A percentile compares a stretch with the other conserved stretches of the same genome.
These are phyloP conservation scores for Drosophila truncata DNA, from an alignment of 1,140 invertebrate species.

Conservation along the genomic window DNA sequence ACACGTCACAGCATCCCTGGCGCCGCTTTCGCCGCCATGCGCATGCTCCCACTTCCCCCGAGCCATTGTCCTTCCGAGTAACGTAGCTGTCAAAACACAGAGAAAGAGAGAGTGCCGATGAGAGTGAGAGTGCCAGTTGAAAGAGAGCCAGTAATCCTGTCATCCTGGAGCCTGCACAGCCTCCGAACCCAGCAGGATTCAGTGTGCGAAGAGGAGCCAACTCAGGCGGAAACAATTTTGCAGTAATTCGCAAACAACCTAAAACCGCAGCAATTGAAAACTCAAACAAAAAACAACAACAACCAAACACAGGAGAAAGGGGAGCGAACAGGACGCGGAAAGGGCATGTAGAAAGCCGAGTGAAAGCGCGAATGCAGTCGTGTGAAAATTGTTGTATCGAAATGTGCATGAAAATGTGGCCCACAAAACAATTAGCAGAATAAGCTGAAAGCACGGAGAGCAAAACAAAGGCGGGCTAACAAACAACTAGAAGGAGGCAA, in stretches of 20 bases:
- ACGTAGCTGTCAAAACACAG: slow-evolving; percentile 59
- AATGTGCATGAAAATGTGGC: slow-evolving; percentile 65
- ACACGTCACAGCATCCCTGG: slow-evolving; percentile 65
- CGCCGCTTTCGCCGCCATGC: slow-evolving; percentile 37
- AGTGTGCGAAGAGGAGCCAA: slow-evolving; percentile 59
- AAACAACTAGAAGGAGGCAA: slow-evolving; percentile 1
- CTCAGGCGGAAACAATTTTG: slow-evolving; percentile 43
- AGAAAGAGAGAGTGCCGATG: background rate
- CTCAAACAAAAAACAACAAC: slow-evolving; percentile 28
- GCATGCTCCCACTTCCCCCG: slow-evolving; percentile 30
- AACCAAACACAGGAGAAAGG: background rate
- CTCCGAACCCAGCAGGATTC: slow-evolving; percentile 35
- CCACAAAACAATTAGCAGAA: slow-evolving; percentile 58
- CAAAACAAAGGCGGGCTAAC: slow-evolving; percentile 37
- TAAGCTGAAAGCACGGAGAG: slow-evolving; percentile 1
- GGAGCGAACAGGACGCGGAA: slow-evolving; percentile 2
- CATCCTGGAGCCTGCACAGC: slow-evolving; percentile 51
- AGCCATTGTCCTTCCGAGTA: slow-evolving; percentile 12
- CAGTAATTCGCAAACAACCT: slow-evolving; percentile 27
- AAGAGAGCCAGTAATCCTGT: slow-evolving; percentile 18
- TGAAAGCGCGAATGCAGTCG: slow-evolving; percentile 42
- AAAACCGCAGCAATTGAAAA: slow-evolving; percentile 21
- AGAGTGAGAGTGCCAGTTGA: slow-evolving; percentile 1
- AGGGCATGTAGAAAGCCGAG: background rate
- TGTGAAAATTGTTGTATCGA: slow-evolving; percentile 69